A percentile compares a stretch with the other conserved stretches of the same genome.
These are phyloP conservation scores for Neostethus bicornis DNA, from an alignment of 2,797 vertebrate genomes.

Conservation along the genomic window DNA sequence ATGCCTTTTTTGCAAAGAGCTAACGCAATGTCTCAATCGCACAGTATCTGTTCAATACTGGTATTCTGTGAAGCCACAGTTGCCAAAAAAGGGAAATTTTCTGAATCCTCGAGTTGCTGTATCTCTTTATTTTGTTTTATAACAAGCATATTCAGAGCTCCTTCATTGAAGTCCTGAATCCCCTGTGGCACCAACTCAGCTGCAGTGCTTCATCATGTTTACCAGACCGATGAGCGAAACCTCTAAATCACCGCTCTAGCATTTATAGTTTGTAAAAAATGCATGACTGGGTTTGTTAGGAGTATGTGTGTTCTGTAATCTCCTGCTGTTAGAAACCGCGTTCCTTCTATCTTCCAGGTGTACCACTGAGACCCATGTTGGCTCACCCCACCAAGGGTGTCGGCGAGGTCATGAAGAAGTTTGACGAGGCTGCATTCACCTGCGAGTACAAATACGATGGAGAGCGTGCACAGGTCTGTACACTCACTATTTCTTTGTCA, in stretches of 20 bases:
- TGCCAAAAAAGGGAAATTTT: slow-evolving; percentile 40
- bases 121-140: neutral
- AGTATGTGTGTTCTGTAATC: neutral
- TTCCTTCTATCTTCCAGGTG: slow-evolving; percentile 67
- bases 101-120: slow-evolving; percentile 28
- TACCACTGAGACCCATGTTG: slow-evolving; percentile 91
- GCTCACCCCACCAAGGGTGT: slow-evolving; percentile 90
- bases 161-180: slow-evolving; percentile 15
- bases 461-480: slow-evolving; percentile 88
- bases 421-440: slow-evolving; percentile 89
- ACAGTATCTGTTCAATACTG: too few relatives aligned
- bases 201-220: neutral
- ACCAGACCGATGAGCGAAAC: neutral
- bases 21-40: too few relatives aligned
- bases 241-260: slow-evolving; percentile 17
- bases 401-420: slow-evolving; percentile 88
- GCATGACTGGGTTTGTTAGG: neutral
- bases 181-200: neutral
- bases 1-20: too few relatives aligned
- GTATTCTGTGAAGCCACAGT: too few relatives aligned
- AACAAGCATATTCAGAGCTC: slow-evolving; percentile 2
- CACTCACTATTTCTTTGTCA: slow-evolving; percentile 3
- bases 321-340: neutral
- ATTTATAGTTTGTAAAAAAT: slow-evolving; percentile 36
- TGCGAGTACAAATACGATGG: slow-evolving; percentile 95